phyloP scores from a whole-genome alignment of 2,888 invertebrate species.

The Megaustenia siamemsis region DNA sequence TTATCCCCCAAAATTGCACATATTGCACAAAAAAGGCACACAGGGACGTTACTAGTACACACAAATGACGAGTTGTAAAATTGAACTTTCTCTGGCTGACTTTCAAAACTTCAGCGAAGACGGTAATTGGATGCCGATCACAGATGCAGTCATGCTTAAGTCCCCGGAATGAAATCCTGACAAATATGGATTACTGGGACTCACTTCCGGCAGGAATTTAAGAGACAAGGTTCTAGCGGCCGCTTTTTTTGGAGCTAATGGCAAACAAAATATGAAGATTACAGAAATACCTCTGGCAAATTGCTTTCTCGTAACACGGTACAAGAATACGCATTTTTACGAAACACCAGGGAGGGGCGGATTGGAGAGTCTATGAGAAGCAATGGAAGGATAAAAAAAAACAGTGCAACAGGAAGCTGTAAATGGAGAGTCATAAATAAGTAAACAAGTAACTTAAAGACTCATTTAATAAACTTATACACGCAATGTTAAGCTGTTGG shows the following conservation, averaged over 20 bases:
- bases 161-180: conserved; percentile 38
- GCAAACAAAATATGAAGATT: background rate
- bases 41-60: no score
- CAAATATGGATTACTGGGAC: conserved; percentile 43
- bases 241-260: background rate
- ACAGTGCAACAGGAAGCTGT: no score
- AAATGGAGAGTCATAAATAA: no score
- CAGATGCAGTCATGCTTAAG: conserved; percentile 32
- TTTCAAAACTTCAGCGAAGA: background rate
- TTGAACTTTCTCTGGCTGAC: background rate
- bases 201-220: conserved; percentile 19
- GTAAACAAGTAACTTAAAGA: no score
- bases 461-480: no score
- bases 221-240: conserved; percentile 2
- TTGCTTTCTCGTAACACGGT: background rate
- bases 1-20: no score
- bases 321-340: background rate
- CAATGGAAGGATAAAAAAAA: no score
- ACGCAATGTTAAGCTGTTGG: no score
- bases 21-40: no score
- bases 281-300: background rate
- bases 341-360: no score
- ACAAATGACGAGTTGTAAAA: conserved; percentile 1
- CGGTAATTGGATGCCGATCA: conserved; percentile 44
- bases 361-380: no score